Evolutionary conservation across 2,113 vertebrate species (phyloP).

Genomic region (Canis aureus): DNA sequence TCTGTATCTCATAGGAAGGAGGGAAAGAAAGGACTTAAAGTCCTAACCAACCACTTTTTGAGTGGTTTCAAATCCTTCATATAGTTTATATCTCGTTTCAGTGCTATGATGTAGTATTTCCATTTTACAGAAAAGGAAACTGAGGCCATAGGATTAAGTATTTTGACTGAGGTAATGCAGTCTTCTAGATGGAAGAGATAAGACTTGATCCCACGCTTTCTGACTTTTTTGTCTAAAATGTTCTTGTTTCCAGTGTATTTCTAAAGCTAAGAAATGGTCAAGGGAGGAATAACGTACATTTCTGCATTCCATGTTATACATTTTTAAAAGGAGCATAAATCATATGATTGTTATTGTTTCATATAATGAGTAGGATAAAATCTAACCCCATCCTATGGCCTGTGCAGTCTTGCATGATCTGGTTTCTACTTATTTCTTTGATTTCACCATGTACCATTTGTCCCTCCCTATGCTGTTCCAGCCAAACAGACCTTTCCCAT

Average conservation of each 20-base stretch:
- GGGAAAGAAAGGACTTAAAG: background rate
- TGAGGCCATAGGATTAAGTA: background rate
- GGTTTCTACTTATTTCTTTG: background rate
- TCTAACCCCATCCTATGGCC: background rate
- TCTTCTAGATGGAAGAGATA: background rate
- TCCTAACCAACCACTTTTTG: background rate
- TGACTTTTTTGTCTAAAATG: background rate
- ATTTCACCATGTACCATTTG: background rate
- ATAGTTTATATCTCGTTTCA: background rate
- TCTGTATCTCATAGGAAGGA: background rate
- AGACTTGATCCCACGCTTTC: background rate
- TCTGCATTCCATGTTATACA: background rate
- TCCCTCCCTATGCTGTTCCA: background rate
- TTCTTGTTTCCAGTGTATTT: conserved; percentile 27
- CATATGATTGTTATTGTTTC: background rate
- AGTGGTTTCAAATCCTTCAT: conserved; percentile 2
- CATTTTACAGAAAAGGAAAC: background rate
- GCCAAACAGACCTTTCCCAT: background rate
- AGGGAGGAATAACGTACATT: background rate
- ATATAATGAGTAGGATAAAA: background rate
- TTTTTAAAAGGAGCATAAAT: background rate
- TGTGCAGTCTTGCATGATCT: background rate
- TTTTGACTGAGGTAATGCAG: background rate
- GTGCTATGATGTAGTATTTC: background rate
- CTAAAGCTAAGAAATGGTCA: background rate